Base-by-base conservation (phyloP, 2,888 invertebrate genomes). In the Drosophila acutilabella region DNA sequence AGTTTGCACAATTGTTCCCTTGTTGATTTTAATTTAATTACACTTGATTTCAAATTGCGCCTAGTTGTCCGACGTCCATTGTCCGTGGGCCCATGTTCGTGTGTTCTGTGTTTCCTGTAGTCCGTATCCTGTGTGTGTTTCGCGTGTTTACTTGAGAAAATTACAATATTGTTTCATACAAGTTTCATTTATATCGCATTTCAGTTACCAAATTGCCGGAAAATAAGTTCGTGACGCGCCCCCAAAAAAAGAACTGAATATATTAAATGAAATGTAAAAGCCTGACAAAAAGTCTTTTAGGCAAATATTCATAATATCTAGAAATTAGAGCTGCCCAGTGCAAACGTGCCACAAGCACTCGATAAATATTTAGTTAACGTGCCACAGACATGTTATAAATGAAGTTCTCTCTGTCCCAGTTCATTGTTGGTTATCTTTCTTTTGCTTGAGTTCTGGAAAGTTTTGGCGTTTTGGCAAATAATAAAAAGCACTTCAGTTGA, bases 11-110 rank as follows among this genome's bases (percentile, higher is more conserved):
- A 88, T 86, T 76, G 77, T 77, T 89, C 85, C 81, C 88, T 76
- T 81, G 81, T 74, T 78, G 75, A 72, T 85, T 78, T 85, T 89
- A 81, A 89, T 89, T 89, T 81, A 89, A 89, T 87, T 89, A 81
- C 78, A 78, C 78, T 81, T 81, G 71, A 84, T 88, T 89, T 81
- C 70, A 70, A 78, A 74, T 74, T 71, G 54, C 65, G 72, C 26
- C 58, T 67, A 53, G 58, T 13, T 36, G 36, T 36, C 13, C 56
- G 58, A 36, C 8, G 36, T 13, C 8, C 30, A 13, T 50, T 50
- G 42, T 59, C 18, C 47, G 41, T 45, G n/a, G 45, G 14, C 23
- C 42, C 70, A 41, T 14, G 42, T 71, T 38, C 71, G 45, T 53
- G 42, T 41, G 8, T 30, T 40, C 14, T 48, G 18, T 40, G 2